Evolutionary conservation across 2,113 vertebrate species (phyloP).

Genomic region (Australoheros scitulus): DNA sequence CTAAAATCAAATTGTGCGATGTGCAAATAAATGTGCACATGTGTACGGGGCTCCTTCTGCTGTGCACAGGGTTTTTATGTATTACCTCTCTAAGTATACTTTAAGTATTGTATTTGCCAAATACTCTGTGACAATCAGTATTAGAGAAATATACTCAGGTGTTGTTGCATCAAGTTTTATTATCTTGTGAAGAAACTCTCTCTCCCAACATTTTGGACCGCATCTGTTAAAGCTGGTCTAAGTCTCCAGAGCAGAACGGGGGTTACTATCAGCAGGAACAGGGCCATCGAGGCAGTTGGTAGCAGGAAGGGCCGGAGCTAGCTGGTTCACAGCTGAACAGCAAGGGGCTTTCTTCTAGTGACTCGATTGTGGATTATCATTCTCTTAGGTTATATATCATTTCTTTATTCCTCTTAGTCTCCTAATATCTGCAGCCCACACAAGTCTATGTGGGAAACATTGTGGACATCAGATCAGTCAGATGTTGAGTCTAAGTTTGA

Average conservation of each 20-base stretch:
- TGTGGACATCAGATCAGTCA: background rate
- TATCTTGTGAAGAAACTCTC: background rate
- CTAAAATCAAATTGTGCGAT: background rate
- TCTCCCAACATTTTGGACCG: background rate
- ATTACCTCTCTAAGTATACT: fast-evolving
- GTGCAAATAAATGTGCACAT: background rate
- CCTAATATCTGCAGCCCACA: background rate
- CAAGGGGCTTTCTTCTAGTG: background rate
- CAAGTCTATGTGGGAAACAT: background rate
- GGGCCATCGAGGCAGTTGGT: background rate
- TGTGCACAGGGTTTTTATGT: background rate
- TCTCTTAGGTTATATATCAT: background rate
- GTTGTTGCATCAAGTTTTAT: fast-evolving
- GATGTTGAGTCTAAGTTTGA: too few relatives aligned
- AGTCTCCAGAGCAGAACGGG: background rate
- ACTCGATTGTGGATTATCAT: background rate
- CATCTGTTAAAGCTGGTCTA: background rate
- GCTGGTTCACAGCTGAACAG: background rate
- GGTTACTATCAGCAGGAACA: background rate
- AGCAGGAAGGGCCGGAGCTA: too few relatives aligned
- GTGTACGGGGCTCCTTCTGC: background rate
- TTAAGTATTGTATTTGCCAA: background rate
- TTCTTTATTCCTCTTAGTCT: background rate
- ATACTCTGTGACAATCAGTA: fast-evolving
- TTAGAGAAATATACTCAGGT: fast-evolving